Evolutionary conservation across 2,113 vertebrate genomes (phyloP), one percentile per base, ranked within the genome.

Genomic region (Grus americana): DNA sequence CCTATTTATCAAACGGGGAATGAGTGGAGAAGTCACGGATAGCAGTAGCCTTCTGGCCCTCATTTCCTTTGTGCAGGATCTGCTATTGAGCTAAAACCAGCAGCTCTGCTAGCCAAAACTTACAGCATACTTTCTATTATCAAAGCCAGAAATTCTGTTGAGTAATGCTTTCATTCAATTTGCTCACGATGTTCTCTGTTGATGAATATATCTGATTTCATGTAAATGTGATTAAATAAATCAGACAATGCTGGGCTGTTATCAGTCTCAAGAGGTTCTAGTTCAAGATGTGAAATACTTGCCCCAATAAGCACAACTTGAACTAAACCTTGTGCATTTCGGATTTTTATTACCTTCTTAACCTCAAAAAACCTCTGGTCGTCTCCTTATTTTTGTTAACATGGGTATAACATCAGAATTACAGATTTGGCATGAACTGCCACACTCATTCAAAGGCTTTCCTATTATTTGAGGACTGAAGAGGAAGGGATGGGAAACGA

Each of bases 221-320:
- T 49, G 92, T 55, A 93, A 88, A 90, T 78, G 88, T 83, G 93
- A 97, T 95, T 93, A 96, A 96, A 86, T 80, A 95, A 93, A 97
- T 88, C 90, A 79, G 88, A 90, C 92, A 86, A 90, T 44, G 79
- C 46, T 54, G 75, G 63, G 90, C 67, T 78, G 54, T 11, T 11
- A 68, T 27, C 46, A 44, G 75, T 74, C 95, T 96, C 92, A 62
- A 83, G 90, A 95, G 93, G 63, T 68, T 94, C 75, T 42, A 92
- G 87, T 67, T 94, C 90, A 93, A 86, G 58, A 96, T 44, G 71
- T 80, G 79, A 68, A 93, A 90, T 55, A 73, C 63, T 82, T 94
- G 63, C 65, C 85, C 92, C 67, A 92, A 10, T 86, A 94, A 88
- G 75, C 88, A 93, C 38, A 88, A 83, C 32, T 15, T 70, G 75